Conservation (phyloP, 2,797 vertebrate genomes). For the Poecilia gillii region DNA sequence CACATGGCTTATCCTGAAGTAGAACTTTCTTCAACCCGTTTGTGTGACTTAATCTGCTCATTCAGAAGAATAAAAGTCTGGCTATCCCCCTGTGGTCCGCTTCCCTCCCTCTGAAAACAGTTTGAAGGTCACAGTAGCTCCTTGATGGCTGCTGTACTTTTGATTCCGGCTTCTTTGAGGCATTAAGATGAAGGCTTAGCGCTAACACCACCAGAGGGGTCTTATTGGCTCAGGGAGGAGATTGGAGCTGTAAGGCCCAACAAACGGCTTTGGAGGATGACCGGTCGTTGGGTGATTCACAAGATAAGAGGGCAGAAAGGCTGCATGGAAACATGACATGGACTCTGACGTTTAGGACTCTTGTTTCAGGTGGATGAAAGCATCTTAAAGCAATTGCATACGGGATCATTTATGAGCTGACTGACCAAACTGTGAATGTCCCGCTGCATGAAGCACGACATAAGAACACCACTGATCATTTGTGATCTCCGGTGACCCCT, state of each 20-base stretch:
- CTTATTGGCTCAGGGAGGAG: conserved; percentile 21
- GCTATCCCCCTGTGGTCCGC: not conserved
- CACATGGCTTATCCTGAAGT: not conserved
- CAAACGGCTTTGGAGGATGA: conserved; percentile 24
- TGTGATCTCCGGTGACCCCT: not conserved
- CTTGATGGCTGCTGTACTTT: conserved; percentile 41
- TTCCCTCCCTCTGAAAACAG: conserved; percentile 3
- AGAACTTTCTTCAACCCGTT: not conserved
- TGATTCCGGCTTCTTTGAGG: conserved; percentile 47
- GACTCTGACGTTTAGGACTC: not conserved
- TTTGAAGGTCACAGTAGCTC: conserved; percentile 49
- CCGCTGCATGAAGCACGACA: not conserved
- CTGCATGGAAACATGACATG: conserved; percentile 8
- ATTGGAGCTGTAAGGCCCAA: conserved; percentile 22
- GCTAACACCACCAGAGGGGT: conserved; percentile 36
- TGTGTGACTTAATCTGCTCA: conserved; percentile 29
- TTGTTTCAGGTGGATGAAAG: not conserved
- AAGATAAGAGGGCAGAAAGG: conserved; percentile 37
- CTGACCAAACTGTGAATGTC: not conserved
- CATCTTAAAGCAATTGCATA: not conserved
- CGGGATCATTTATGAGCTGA: not conserved
- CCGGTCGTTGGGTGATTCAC: conserved; percentile 1
- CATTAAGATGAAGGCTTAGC: conserved; percentile 52
- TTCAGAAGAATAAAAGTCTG: conserved; percentile 9
- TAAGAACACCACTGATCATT: not conserved